Base-by-base conservation (phyloP, 2,797 vertebrate genomes). In the Babyrousa celebensis region DNA sequence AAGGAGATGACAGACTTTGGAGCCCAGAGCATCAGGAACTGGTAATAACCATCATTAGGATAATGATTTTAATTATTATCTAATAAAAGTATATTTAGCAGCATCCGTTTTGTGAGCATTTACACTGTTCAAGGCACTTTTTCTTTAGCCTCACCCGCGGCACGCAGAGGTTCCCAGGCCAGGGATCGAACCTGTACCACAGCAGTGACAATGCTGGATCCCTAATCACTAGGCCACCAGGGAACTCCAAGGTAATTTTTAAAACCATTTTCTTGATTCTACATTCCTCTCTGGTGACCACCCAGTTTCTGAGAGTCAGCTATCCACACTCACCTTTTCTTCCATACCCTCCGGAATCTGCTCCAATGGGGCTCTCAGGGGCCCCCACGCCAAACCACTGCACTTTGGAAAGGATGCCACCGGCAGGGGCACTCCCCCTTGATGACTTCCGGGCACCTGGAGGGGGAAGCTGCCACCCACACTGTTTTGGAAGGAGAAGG, bases 21-120 rank as follows among this genome's bases (percentile, higher is more conserved):
- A 65, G 70, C 43, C 4, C 68, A n/a, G 58, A 58, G 52, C 79
- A 1, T 36, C 2, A 0, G 60, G 86, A 95, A 27, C 63, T 43
- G 62, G 68, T 75, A 94, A 86, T 75, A 70, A n/a, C 65, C 52
- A 0, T 84, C 96, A 67, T 77, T 90, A 83, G 74, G 86, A 67
- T 89, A 87, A 94, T 58, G 54, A 71, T 71, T 80, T 85, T 89
- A 89, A 97, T 90, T 92, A 77, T 94, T 67, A 92, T 89, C 82
- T 77, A 96, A 94, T 95, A 85, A 87, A 97, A 90, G 91, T 43
- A n/a, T 32, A 72, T 32, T 95, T 56, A 87, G 88, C 88, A 20
- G 58, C 58, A 25, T 12, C 63, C 17, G 1, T 3, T 27, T 60
- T 8, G 3, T 11, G 83, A 78, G 63, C 7, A 0, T 29, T 32